Percentiles rank a stretch among this genome's conserved stretches.
These are phyloP conservation scores for Littorina saxatilis DNA, from an alignment of 1,140 invertebrate genomes.

Conservation along the genomic window DNA sequence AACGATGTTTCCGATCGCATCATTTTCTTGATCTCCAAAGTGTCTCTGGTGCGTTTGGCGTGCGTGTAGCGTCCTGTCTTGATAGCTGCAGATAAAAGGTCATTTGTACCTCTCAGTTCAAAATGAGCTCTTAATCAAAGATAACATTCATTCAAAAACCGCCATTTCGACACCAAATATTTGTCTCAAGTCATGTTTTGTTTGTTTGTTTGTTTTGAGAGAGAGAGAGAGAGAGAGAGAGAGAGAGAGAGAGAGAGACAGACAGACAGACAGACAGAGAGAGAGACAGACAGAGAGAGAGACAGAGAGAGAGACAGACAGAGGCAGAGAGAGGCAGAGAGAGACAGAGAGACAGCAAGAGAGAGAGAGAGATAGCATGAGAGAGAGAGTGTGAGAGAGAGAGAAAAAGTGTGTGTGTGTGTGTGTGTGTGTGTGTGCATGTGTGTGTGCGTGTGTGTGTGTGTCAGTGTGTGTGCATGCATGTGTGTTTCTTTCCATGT, in stretches of 20 bases:
- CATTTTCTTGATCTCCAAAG: conserved; percentile 47
- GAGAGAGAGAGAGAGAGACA: neutral
- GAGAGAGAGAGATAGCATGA: too few relatives aligned
- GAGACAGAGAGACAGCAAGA: neutral
- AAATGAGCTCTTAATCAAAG: neutral
- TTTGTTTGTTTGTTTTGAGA: too few relatives aligned
- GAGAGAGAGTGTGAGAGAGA: too few relatives aligned
- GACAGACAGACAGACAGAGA: neutral
- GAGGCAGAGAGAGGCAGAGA: conserved; percentile 6
- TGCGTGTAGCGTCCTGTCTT: conserved; percentile 55
- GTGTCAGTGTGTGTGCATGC: neutral
- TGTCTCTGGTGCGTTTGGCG: conserved; percentile 50
- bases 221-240: too few relatives aligned
- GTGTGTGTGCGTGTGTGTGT: conserved; percentile 9
- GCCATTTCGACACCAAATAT: too few relatives aligned
- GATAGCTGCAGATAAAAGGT: conserved; percentile 45
- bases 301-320: too few relatives aligned
- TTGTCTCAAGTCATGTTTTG: too few relatives aligned
- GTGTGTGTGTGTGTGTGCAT: neutral
- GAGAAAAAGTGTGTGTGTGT: too few relatives aligned
- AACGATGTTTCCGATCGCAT: neutral
- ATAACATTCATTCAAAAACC: too few relatives aligned
- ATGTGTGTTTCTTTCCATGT: too few relatives aligned
- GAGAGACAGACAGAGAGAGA: conserved; percentile 7
- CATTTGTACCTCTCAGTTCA: too few relatives aligned